phyloP scores from a whole-genome alignment of 2,888 invertebrate genomes.

The Caenorhabditis sp. region DNA sequence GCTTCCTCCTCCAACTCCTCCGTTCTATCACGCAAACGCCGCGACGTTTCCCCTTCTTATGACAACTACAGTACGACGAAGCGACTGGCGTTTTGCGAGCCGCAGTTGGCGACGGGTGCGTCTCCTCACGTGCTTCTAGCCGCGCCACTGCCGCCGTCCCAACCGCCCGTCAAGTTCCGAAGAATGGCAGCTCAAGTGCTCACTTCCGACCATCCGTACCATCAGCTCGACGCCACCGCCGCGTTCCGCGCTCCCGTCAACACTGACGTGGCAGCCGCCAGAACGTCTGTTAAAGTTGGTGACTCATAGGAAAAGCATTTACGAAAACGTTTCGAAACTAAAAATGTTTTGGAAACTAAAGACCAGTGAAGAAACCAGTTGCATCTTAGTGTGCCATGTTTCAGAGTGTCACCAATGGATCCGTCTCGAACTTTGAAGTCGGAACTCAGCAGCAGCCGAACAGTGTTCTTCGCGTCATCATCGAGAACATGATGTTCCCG shows the following conservation, averaged over 20 bases:
- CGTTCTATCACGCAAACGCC: conserved; percentile 33
- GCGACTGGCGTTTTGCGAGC: conserved; percentile 58
- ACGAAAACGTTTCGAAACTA: no score
- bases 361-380: no score
- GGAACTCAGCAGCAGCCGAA: conserved; percentile 82
- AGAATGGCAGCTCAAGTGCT: conserved; percentile 54
- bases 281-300: conserved; percentile 29
- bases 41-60: neutral
- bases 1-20: conserved; percentile 9
- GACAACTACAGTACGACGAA: conserved; percentile 54
- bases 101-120: conserved; percentile 58
- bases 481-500: conserved; percentile 98
- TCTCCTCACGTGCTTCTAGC: conserved; percentile 52
- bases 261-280: conserved; percentile 23
- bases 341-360: no score
- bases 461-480: conserved; percentile 94
- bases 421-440: conserved; percentile 85
- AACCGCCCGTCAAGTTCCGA: conserved; percentile 31
- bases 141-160: conserved; percentile 41
- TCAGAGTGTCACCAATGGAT: conserved; percentile 55
- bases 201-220: conserved; percentile 39
- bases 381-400: conserved; percentile 8
- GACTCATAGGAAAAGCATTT: neutral
- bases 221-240: conserved; percentile 32
- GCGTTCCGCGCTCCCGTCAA: conserved; percentile 14